A percentile compares a stretch with the other conserved stretches of the same genome.
These are phyloP conservation scores for Panthera leo DNA, from an alignment of 2,113 vertebrate species.

Conservation along the genomic window DNA sequence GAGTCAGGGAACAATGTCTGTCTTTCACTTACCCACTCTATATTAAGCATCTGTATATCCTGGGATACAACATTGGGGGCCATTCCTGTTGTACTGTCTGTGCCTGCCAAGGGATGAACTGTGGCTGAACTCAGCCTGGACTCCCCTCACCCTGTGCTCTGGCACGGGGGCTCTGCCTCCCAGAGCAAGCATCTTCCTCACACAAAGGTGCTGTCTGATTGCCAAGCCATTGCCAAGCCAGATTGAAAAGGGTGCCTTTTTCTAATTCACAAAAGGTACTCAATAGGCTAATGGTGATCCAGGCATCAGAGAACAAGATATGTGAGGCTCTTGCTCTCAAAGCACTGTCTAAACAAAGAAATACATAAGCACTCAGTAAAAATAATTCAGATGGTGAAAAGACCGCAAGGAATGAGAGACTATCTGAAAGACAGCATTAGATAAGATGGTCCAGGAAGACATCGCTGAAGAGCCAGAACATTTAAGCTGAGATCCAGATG, in stretches of 20 bases:
- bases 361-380: not conserved
- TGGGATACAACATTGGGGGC: not conserved
- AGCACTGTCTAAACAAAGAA: not conserved
- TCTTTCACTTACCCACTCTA: not conserved
- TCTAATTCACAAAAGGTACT: not conserved
- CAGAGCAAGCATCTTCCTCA: not conserved
- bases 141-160: not conserved
- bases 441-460: not conserved
- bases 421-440: not conserved
- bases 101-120: not conserved
- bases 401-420: not conserved
- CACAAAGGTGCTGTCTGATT: not conserved
- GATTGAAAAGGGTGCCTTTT: not conserved
- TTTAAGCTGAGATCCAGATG: not conserved
- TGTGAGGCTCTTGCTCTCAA: not conserved
- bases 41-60: not conserved
- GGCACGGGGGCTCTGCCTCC: not conserved
- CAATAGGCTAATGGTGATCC: not conserved
- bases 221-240: not conserved
- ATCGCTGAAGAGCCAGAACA: not conserved
- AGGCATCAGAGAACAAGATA: not conserved
- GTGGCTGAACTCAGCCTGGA: not conserved
- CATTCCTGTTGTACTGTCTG: not conserved
- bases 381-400: not conserved
- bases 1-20: not conserved